Evolutionary conservation across 2,888 invertebrate genomes (phyloP), one percentile per base, ranked within the genome.

Genomic region (Rhopalosiphum nymphaeae): DNA sequence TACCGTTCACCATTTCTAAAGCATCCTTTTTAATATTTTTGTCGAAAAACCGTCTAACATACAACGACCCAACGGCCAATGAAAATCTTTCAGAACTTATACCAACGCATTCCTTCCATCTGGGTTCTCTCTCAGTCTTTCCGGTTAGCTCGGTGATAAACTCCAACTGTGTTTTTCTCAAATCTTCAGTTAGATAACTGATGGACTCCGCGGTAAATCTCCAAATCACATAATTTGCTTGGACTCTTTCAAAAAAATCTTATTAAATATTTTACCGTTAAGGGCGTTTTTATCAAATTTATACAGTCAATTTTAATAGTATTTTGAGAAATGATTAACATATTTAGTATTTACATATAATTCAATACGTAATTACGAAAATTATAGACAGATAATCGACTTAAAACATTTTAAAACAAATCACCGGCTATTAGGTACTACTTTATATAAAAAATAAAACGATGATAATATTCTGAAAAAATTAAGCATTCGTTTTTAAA

Each of bases 221-320:
- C 99, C 99, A 99, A 97, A 99, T 97, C 95, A 98, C 97, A 95
- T 99, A 99, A 96, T 99, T 99, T 5, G 99, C 98, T 95, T 98
- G 97, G 5, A 97, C 96, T 95, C 98, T 97, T 95, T 29, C 95
- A 16, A n/a, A 11, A 89, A 21, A 56, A 36, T 36, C 36, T 7
- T 36, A 26, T 21, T 16, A 10, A 29, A 36, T 3, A 36, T 3
- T 1, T 21, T 78, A 21, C 21, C 21, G 7, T 78, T 2, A 0
- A 53, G 5, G 21, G 9, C 21, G 9, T 36, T 67, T 67, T 16
- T 21, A 7, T n/a, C 16, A 2, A 36, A 16, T 67, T 36, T 36
- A n/a, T n/a, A n/a, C 11, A 26, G 29, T 10, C 9, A 61, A 29
- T 29, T 61, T 29, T 29, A 29, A 61, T 67, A 16, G 7, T 3